Evolutionary conservation across 2,113 vertebrate genomes (phyloP).

Genomic region (Barbus barbus): DNA sequence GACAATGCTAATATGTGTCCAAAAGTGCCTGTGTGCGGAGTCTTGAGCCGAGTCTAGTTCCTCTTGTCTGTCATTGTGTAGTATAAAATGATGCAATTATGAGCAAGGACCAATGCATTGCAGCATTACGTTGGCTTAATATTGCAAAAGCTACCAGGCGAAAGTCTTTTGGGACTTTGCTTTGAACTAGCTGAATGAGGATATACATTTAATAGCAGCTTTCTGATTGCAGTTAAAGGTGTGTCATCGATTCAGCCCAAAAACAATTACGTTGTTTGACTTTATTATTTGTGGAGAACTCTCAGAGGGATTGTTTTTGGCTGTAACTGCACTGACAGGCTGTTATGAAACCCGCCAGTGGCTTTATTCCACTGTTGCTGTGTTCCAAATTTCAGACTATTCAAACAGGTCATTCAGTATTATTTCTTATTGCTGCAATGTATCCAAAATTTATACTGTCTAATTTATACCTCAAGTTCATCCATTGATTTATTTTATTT

Average conservation of each 20-base stretch:
- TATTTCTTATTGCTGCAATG: too few species aligned
- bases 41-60: slow-evolving; percentile 29
- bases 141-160: slow-evolving; percentile 35
- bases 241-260: background rate
- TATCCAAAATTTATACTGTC: too few species aligned
- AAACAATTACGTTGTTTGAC: slow-evolving; percentile 7
- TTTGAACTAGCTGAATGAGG: slow-evolving; percentile 34
- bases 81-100: slow-evolving; percentile 73
- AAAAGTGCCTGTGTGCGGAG: slow-evolving; percentile 14
- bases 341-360: background rate
- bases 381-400: background rate
- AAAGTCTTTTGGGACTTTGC: slow-evolving; percentile 2
- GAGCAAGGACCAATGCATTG: slow-evolving; percentile 58
- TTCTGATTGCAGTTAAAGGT: slow-evolving; percentile 26
- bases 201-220: slow-evolving; percentile 27
- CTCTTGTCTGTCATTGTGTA: slow-evolving; percentile 62
- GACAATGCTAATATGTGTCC: slow-evolving; percentile 38
- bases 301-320: too few species aligned
- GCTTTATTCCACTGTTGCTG: background rate
- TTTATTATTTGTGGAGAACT: slow-evolving; percentile 16
- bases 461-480: too few species aligned
- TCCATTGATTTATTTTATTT: too few species aligned
- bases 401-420: background rate
- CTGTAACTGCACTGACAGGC: background rate
- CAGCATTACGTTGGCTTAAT: slow-evolving; percentile 31